A percentile compares a stretch with the other conserved stretches of the same genome.
Evolutionary conservation across 2,888 invertebrate species (phyloP).

Genomic region (Creontiades dilutus): DNA sequence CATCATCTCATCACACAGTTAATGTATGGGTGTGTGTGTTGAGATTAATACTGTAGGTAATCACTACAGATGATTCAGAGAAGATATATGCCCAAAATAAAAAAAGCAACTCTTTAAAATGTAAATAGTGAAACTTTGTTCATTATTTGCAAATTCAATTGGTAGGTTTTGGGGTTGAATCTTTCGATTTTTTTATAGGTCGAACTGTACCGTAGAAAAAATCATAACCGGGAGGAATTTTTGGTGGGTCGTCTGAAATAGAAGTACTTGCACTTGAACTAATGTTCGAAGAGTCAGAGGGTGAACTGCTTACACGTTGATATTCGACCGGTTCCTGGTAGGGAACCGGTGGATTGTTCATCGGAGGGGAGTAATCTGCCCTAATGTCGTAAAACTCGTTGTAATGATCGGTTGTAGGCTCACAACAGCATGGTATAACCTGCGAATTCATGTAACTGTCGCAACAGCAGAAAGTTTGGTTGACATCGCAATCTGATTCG

Average conservation of each 20-base stretch:
- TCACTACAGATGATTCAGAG: too few relatives aligned
- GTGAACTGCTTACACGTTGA: background rate
- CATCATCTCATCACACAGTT: too few relatives aligned
- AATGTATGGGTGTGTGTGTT: too few relatives aligned
- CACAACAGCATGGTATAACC: background rate
- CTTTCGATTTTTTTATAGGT: background rate
- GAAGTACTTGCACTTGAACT: background rate
- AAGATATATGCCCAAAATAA: too few relatives aligned
- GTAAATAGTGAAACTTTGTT: too few relatives aligned
- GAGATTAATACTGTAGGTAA: too few relatives aligned
- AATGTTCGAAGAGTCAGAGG: background rate
- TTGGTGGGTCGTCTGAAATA: background rate
- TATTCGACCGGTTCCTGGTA: background rate
- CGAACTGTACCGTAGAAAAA: slow-evolving; percentile 1
- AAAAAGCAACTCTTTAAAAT: too few relatives aligned
- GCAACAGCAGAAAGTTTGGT: background rate
- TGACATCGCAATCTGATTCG: background rate
- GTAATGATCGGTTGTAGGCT: background rate
- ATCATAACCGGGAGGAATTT: background rate
- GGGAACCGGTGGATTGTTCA: background rate
- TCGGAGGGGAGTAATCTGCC: background rate
- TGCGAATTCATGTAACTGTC: background rate
- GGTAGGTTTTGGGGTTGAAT: too few relatives aligned
- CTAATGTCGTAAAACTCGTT: background rate
- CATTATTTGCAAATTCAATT: too few relatives aligned